phyloP scores from a whole-genome alignment of 2,113 vertebrate species.

The Dasypus novemcinctus region DNA sequence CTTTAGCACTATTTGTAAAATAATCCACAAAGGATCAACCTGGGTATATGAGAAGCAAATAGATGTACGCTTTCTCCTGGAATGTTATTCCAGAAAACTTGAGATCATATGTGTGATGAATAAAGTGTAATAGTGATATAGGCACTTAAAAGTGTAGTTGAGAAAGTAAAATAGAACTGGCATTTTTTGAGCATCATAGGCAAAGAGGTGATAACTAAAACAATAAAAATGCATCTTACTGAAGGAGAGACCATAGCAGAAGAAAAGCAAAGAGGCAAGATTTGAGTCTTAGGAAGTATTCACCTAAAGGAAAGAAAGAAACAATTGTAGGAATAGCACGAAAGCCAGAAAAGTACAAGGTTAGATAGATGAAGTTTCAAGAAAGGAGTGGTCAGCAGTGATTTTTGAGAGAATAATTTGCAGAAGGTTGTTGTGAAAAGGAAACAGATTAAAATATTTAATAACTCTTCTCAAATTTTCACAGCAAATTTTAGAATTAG shows the following conservation, averaged over 20 bases:
- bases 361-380: neutral
- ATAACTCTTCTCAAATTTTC: slow-evolving; percentile 40
- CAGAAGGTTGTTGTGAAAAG: neutral
- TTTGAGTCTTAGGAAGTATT: neutral
- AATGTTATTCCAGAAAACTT: neutral
- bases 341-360: neutral
- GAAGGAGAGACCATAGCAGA: neutral
- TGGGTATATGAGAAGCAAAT: neutral
- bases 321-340: neutral
- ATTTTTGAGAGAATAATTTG: neutral
- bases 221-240: neutral
- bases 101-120: neutral
- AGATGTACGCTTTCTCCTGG: neutral
- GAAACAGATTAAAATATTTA: neutral
- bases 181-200: neutral
- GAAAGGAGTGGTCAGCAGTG: neutral
- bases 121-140: neutral
- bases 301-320: slow-evolving; percentile 15
- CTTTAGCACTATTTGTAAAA: slow-evolving; percentile 39
- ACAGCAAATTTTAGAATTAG: neutral
- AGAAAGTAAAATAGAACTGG: neutral
- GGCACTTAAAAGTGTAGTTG: neutral
- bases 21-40: neutral
- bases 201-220: neutral
- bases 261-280: neutral